Conservation (phyloP, 2,113 vertebrate genomes). For the Lepus europaeus region DNA sequence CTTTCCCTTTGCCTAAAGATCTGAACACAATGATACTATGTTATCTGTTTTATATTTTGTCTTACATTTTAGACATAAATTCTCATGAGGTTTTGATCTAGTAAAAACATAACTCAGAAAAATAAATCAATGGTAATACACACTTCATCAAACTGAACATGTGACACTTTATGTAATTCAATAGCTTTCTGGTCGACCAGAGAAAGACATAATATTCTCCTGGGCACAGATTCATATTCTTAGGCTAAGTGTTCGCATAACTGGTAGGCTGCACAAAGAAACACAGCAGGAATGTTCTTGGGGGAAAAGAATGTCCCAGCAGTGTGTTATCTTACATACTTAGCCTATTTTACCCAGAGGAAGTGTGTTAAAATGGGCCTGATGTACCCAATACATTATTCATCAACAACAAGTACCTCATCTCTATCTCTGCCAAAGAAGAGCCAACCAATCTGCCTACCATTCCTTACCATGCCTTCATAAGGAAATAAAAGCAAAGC, state of each 20-base stretch:
- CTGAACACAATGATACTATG: not conserved
- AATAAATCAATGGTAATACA: slow-evolving; percentile 18
- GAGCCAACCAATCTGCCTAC: not conserved
- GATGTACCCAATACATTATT: slow-evolving; percentile 22
- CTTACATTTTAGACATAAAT: slow-evolving; percentile 48
- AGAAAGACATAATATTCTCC: not conserved
- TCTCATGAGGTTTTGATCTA: not conserved
- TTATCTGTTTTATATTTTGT: not conserved
- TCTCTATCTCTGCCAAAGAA: slow-evolving; percentile 47
- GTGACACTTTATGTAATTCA: not conserved
- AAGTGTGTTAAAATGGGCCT: slow-evolving; percentile 51
- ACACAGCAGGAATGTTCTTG: not conserved
- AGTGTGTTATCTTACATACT: slow-evolving; percentile 4
- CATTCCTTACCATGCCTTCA: slow-evolving; percentile 12
- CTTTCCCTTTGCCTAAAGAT: not conserved
- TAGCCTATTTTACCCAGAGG: slow-evolving; percentile 27
- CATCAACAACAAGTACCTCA: slow-evolving; percentile 45
- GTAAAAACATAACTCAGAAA: slow-evolving; percentile 52
- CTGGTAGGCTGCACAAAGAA: slow-evolving; percentile 30
- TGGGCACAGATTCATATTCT: slow-evolving; percentile 14
- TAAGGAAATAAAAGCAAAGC: slow-evolving; percentile 21
- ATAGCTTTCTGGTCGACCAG: not conserved
- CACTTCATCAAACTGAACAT: slow-evolving; percentile 31
- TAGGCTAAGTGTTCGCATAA: slow-evolving; percentile 1
- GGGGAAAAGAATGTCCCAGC: slow-evolving; percentile 1